Base-by-base conservation (phyloP, 2,113 vertebrate species). In the Ifrita kowaldi region DNA sequence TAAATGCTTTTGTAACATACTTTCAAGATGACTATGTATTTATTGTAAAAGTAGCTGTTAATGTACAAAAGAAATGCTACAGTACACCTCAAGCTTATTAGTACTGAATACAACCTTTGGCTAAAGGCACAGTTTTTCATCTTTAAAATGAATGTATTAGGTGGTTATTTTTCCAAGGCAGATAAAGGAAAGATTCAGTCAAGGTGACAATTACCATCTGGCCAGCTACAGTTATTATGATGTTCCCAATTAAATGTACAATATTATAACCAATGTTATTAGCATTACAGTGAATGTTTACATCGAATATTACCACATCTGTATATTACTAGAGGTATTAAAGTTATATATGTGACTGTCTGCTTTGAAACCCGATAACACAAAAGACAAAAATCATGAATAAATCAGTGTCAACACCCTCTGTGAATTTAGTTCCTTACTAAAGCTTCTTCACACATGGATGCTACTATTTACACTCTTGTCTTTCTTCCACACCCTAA, bases 181-280 rank as follows among this genome's bases (percentile, higher is more conserved):
- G 33, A 60, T 77, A 79, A 92, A 89, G 60, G 75, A 90, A 95
- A 94, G 91, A 96, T 82, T 94, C 89, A 95, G 93, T 95, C 88
- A 96, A 96, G 91, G 84, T 98, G 97, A 97, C 96, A 97, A 90
- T 96, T 96, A 90, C 87, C 82, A 95, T 93, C 77, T 93, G 84
- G 65, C 57, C 87, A 79, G 37, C 53, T 87, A 63, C 1, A 2
- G 20, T 55, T 89, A 87, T 82, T 76, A 90, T 6, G 8, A 59
- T 59, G 26, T 33, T 89, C 57, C 27, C 52, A 90, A 74, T 46
- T 59, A 93, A 89, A 73, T 37, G 24, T 74, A 21, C 41, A 89
- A 23, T 49, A 47, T 73, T 65, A 41, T 50, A 75, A 60, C 0
- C 0, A n/a, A 52, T n/a, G 7, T 30, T 46, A 46, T 57, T 47